phyloP scores from a whole-genome alignment of 2,888 invertebrate species.

The Meiosimyza platycephala region DNA sequence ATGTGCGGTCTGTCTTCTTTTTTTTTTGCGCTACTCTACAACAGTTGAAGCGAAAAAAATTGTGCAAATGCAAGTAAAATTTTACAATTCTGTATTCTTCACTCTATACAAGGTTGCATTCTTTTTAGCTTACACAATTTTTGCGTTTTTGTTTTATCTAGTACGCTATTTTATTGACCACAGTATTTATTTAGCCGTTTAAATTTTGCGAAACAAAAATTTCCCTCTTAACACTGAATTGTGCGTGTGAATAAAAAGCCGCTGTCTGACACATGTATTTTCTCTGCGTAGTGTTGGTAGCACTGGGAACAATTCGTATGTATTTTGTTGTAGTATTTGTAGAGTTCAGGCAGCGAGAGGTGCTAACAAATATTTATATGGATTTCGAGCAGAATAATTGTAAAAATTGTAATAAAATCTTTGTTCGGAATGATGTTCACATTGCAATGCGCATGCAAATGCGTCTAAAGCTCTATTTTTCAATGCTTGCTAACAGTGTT shows the following conservation, averaged over 20 bases:
- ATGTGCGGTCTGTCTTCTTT: background rate
- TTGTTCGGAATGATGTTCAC: too few relatives aligned
- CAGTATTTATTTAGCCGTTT: background rate
- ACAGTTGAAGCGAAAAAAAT: background rate
- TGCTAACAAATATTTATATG: too few relatives aligned
- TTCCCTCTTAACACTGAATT: constrained; percentile 38
- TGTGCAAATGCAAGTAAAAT: too few relatives aligned
- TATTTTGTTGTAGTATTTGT: background rate
- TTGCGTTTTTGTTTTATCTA: background rate
- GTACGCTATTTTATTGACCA: background rate
- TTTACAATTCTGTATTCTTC: background rate
- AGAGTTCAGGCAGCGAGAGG: background rate
- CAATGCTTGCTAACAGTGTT: too few relatives aligned
- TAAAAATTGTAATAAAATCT: too few relatives aligned
- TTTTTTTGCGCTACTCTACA: background rate
- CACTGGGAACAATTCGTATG: constrained; percentile 36
- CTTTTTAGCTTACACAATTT: constrained; percentile 9
- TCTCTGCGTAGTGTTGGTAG: constrained; percentile 34
- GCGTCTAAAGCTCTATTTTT: too few relatives aligned
- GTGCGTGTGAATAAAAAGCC: constrained; percentile 45
- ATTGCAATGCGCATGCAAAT: too few relatives aligned
- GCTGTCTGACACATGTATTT: constrained; percentile 44
- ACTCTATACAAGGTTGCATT: background rate
- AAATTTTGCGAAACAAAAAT: constrained; percentile 25
- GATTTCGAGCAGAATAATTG: too few relatives aligned